phyloP scores from a whole-genome alignment of 2,888 invertebrate genomes.

The Trissolcus japonicus region DNA sequence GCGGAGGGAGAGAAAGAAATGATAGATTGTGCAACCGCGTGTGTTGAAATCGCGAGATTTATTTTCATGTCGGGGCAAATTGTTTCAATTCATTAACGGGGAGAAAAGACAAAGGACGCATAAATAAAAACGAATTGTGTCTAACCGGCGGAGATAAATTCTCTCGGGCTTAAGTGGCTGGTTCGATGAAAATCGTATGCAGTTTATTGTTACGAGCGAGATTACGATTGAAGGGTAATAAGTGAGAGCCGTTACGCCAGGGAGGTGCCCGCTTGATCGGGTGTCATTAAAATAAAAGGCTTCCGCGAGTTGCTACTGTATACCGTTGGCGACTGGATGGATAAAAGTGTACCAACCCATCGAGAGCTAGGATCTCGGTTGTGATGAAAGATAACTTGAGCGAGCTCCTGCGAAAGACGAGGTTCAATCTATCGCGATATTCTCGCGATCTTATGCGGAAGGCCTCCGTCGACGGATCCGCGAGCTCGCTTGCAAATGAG shows the following conservation, averaged over 20 bases:
- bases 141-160: neutral
- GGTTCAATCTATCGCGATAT: slow-evolving; percentile 86
- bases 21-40: no score
- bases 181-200: slow-evolving; percentile 7
- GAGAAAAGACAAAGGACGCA: neutral
- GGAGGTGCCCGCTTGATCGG: neutral
- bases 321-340: neutral
- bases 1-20: no score
- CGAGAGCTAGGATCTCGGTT: slow-evolving; percentile 89
- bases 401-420: slow-evolving; percentile 85
- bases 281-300: slow-evolving; percentile 1
- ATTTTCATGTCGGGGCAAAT: slow-evolving; percentile 3
- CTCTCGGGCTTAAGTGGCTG: no score
- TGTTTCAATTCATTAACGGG: slow-evolving; percentile 5
- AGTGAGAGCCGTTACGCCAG: no score
- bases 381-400: slow-evolving; percentile 86
- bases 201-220: neutral
- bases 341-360: slow-evolving; percentile 81
- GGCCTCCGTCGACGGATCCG: slow-evolving; percentile 82
- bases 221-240: slow-evolving; percentile 2
- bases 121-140: slow-evolving; percentile 2
- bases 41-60: slow-evolving; percentile 3
- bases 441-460: slow-evolving; percentile 86
- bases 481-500: slow-evolving; percentile 82
- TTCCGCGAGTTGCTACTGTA: neutral